These are phyloP conservation scores for Euwallacea similis DNA, from an alignment of 1,140 invertebrate species.

Conservation along the genomic window DNA sequence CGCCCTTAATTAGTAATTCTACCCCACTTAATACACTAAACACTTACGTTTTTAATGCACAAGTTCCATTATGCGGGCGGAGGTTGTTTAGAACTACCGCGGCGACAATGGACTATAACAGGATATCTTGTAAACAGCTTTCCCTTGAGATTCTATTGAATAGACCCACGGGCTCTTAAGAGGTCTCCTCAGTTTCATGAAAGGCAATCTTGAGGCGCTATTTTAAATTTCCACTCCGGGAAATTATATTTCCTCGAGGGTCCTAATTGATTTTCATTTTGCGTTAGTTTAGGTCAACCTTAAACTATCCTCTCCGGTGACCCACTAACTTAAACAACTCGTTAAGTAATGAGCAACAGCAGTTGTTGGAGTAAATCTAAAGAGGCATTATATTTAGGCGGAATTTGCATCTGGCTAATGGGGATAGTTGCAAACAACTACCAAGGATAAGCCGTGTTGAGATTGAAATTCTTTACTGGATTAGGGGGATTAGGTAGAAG, in stretches of 20 bases:
- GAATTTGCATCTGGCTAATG: conserved; percentile 4
- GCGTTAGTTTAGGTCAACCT: too few relatives aligned
- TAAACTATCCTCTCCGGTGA: background rate
- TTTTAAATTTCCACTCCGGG: conserved; percentile 19
- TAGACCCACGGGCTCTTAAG: conserved; percentile 5
- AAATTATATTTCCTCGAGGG: conserved; percentile 13
- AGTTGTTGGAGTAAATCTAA: conserved; percentile 5
- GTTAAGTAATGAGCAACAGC: conserved; percentile 5
- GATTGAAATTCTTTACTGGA: too few relatives aligned
- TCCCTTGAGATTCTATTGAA: conserved; percentile 22
- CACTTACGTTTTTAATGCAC: conserved; percentile 13
- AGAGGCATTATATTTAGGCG: background rate
- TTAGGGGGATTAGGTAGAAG: too few relatives aligned
- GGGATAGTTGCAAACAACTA: background rate
- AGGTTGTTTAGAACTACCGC: conserved; percentile 24
- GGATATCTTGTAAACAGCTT: conserved; percentile 28
- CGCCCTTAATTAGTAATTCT: conserved; percentile 7
- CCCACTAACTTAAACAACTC: background rate
- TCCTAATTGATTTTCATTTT: background rate
- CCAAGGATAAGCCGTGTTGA: too few relatives aligned
- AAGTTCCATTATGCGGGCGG: conserved; percentile 16
- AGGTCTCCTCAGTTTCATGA: conserved; percentile 23
- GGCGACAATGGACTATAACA: conserved; percentile 29
- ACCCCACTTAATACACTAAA: conserved; percentile 7
- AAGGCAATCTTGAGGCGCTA: conserved; percentile 18